Base-by-base conservation (phyloP, 2,113 vertebrate species). In the Bos indicus region DNA sequence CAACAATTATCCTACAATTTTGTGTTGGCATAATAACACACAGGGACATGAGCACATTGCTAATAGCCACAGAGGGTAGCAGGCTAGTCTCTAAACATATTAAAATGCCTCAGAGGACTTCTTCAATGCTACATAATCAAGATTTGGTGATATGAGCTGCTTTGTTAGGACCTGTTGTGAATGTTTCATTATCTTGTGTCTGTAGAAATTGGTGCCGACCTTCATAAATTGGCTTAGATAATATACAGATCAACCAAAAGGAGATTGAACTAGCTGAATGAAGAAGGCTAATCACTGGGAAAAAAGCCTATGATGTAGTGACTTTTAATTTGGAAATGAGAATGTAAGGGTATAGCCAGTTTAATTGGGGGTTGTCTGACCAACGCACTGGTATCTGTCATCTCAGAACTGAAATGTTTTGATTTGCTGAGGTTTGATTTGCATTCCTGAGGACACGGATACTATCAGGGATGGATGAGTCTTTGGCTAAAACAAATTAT, bases 121-220 rank as follows among this genome's bases (percentile, higher is more conserved):
- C 88, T 98, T 96, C 52, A 97, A 48, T 46, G 90, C 67, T 80
- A 60, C 30, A 80, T 77, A 97, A 98, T 98, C 97, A 91, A 71
- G 96, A 97, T 95, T 95, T 97, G 77, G 88, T 96, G 97, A 97
- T 97, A 86, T n/a, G 92, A 97, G 9, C 23, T 86, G 52, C 86
- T 98, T 97, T 97, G 67, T 97, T 96, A 62, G 80, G 85, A 94
- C 77, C 83, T 85, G 88, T 95, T 97, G 40, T 98, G 97, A 98
- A 94, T 93, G 62, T 95, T 95, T 21, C 36, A 21, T 28, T 67
- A 86, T 40, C 77, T 97, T 97, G 96, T 96, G 57, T 1, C 0
- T 78, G 60, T 91, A 28, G 21, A 97, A 96, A 90, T 95, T 96
- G 88, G 86, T 97, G 56, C 28, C 6, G 4, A 97, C 60, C 33